Evolutionary conservation across 2,113 vertebrate species (phyloP).

Genomic region (Acinonyx jubatus): DNA sequence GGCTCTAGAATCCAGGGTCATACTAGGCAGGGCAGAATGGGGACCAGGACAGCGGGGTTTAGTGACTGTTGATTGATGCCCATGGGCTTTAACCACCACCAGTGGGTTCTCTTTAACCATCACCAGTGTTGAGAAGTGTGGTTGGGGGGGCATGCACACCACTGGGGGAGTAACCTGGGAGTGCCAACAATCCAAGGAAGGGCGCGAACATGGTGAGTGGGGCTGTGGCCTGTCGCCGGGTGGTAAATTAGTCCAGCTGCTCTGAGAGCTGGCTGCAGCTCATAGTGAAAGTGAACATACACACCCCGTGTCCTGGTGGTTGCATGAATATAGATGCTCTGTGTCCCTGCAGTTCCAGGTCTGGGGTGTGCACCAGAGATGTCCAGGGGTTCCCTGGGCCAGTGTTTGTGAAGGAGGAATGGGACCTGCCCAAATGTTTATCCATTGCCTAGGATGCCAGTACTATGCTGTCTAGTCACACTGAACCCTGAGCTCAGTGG

Average conservation of each 20-base stretch:
- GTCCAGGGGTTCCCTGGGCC: neutral
- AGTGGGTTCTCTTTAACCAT: neutral
- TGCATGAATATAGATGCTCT: neutral
- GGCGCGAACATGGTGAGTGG: accelerated
- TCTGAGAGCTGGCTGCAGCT: neutral
- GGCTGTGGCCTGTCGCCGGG: accelerated
- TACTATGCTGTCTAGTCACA: accelerated
- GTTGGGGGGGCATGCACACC: neutral
- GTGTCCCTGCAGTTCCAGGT: too few species aligned
- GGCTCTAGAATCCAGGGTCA: neutral
- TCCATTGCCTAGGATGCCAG: accelerated
- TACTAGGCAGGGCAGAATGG: neutral
- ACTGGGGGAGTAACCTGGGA: accelerated
- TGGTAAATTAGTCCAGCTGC: neutral
- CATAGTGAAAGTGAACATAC: neutral
- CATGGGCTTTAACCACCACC: too few species aligned
- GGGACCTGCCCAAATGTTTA: accelerated
- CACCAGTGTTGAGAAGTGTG: neutral
- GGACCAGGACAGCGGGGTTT: too few species aligned
- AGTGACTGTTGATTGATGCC: accelerated
- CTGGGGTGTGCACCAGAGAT: too few species aligned
- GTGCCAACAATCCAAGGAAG: accelerated
- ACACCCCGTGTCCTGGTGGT: accelerated
- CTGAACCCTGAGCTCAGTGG: accelerated
- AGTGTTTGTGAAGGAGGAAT: neutral